These are phyloP conservation scores for Timema cristinae DNA, from an alignment of 2,888 invertebrate species.

Conservation along the genomic window DNA sequence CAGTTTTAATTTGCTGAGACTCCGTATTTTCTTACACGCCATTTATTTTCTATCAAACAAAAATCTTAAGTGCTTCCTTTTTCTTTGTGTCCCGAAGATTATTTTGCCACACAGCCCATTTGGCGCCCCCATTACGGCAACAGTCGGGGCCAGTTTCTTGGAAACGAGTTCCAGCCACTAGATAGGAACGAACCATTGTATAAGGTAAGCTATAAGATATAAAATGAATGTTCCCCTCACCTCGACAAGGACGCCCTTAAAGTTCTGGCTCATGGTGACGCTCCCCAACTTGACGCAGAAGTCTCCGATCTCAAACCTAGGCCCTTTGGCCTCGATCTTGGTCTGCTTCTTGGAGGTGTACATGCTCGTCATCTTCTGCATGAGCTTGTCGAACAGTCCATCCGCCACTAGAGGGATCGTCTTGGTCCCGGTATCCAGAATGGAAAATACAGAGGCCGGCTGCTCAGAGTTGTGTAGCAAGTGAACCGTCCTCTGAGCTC, in stretches of 20 bases:
- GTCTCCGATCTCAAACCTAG: slow-evolving; percentile 82
- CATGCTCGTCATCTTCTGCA: slow-evolving; percentile 83
- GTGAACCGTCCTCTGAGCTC: slow-evolving; percentile 77
- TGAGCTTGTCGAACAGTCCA: slow-evolving; percentile 82
- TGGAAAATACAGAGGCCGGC: slow-evolving; percentile 89
- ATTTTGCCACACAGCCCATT: too few species aligned
- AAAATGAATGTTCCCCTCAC: slow-evolving; percentile 49
- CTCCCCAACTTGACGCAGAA: slow-evolving; percentile 92
- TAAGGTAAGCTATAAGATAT: too few species aligned
- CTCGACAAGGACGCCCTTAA: slow-evolving; percentile 91
- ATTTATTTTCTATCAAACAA: too few species aligned
- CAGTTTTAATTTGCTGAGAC: too few species aligned
- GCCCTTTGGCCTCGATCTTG: slow-evolving; percentile 85
- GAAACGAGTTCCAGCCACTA: too few species aligned
- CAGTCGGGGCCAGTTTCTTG: too few species aligned
- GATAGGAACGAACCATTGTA: too few species aligned
- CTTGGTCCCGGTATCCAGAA: slow-evolving; percentile 82
- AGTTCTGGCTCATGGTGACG: slow-evolving; percentile 87
- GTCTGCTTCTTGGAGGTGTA: slow-evolving; percentile 88
- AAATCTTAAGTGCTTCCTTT: too few species aligned
- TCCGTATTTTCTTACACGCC: too few species aligned
- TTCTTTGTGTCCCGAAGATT: too few species aligned
- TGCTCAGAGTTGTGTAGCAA: slow-evolving; percentile 95
- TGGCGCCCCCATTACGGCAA: too few species aligned
- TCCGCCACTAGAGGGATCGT: slow-evolving; percentile 87